Evolutionary conservation across 2,797 vertebrate genomes (phyloP), one percentile per base, ranked within the genome.

Genomic region (Rhynchonycteris naso): DNA sequence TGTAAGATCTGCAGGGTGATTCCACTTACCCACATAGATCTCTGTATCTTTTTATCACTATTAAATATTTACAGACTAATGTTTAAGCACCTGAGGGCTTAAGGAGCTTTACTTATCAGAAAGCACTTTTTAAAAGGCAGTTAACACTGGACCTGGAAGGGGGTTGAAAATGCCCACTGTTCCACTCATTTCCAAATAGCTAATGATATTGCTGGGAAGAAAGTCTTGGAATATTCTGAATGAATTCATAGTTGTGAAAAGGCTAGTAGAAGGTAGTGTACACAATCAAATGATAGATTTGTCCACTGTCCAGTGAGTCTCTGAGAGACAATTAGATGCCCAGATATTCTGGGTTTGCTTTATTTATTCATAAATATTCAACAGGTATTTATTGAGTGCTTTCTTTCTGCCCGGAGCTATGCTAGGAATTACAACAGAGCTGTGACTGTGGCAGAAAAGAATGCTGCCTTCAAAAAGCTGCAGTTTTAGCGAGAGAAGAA

Each of bases 1-100:
- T 63, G 38, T 96, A 95, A 96, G 91, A 91, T 74, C 83, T 69
- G 33, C 89, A 80, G 86, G 82, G 26, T 58, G 91, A 80, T 18
- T 63, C 76, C 38, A 59, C 43, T 91, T 75, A 59, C 88, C 76
- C 35, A 18, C 21, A 1, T 13, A 1, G 14, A 26, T 90, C 88
- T 95, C 72, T 22, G 1, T 28, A n/a, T 92, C 88, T 95, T 68
- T 95, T 90, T 95, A 97, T 96, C 91, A 26, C 68, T 56, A 91
- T 95, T 91, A 95, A 96, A 91, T 95, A 97, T 96, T 96, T 95
- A 92, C 96, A 84, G 89, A 82, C 83, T 86, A 30, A 61, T 72
- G 79, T 87, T 85, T 85, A 94, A 86, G 88, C 50, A 63, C 81
- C 43, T 30, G 13, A 18, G 82, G 88, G 56, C 66, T 78, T 58